These are phyloP conservation scores for Rhynchopsitta pachyrhyncha DNA, from an alignment of 2,113 vertebrate species.

Conservation along the genomic window DNA sequence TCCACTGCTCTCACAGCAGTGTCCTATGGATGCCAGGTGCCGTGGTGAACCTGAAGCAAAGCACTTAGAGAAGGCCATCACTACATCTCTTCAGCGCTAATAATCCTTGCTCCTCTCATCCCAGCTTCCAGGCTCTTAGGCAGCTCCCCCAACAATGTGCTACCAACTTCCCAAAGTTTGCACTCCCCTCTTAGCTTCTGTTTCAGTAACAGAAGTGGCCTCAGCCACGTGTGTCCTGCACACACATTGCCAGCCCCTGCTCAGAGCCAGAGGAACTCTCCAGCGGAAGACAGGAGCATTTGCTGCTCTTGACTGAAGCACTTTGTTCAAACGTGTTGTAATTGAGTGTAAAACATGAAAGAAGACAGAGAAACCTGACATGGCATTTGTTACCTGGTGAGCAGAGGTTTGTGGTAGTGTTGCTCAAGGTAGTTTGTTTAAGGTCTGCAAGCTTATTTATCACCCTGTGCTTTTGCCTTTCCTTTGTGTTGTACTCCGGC, in stretches of 20 bases:
- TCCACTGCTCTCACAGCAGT: not conserved
- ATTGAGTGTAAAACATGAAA: not conserved
- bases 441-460: not conserved
- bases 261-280: not conserved
- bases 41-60: not conserved
- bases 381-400: not conserved
- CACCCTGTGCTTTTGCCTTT: not conserved
- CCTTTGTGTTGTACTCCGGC: accelerated
- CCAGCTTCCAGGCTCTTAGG: not conserved
- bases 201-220: not conserved
- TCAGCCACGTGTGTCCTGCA: not conserved
- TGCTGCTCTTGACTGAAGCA: not conserved
- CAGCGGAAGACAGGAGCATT: not conserved
- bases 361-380: not conserved
- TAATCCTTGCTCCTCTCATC: not conserved
- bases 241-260: not conserved
- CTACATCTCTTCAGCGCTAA: not conserved
- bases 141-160: not conserved
- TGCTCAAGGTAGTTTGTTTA: not conserved
- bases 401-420: not conserved
- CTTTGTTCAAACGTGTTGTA: not conserved
- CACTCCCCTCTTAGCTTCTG: not conserved
- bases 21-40: not conserved
- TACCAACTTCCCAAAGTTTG: not conserved
- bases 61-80: not conserved